Percentiles rank a stretch among this genome's conserved stretches.
Conservation (phyloP, 2,888 invertebrate species). For the Junonia oenone region DNA sequence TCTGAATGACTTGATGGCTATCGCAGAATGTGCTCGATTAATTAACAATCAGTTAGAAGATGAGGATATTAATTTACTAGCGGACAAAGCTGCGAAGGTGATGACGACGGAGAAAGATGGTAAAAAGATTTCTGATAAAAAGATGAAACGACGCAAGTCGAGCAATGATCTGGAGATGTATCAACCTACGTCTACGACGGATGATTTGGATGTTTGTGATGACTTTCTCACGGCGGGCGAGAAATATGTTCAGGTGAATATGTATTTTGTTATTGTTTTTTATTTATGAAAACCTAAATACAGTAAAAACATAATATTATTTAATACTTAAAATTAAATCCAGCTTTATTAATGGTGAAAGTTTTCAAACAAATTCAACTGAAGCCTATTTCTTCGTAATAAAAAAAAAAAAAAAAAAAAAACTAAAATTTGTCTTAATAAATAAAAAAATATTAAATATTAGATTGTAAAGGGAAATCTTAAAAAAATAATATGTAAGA, state of each 20-base stretch:
- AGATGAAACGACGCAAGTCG: slow-evolving; percentile 58
- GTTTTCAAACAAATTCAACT: too few species aligned
- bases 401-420: too few species aligned
- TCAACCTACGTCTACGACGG: slow-evolving; percentile 69
- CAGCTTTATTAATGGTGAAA: too few species aligned
- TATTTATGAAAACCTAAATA: too few species aligned
- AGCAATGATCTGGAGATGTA: slow-evolving; percentile 70
- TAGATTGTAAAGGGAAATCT: too few species aligned
- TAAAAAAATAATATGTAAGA: too few species aligned
- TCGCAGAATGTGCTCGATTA: slow-evolving; percentile 57
- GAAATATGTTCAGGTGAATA: slow-evolving; percentile 65
- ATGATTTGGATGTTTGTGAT: slow-evolving; percentile 58
- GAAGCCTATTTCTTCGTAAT: too few species aligned
- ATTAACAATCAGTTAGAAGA: slow-evolving; percentile 54
- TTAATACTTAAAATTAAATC: too few species aligned
- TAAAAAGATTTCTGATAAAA: slow-evolving; percentile 47
- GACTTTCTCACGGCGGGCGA: slow-evolving; percentile 57
- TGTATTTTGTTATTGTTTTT: too few species aligned
- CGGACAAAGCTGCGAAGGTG: slow-evolving; percentile 66
- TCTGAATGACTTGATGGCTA: slow-evolving; percentile 66
- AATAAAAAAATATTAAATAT: too few species aligned
- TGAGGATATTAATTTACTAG: slow-evolving; percentile 62
- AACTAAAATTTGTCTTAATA: too few species aligned
- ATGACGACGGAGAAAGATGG: slow-evolving; percentile 65
- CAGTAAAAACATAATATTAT: too few species aligned